These are phyloP conservation scores for Siphlonurus alternatus DNA, from an alignment of 2,888 invertebrate species.

Conservation along the genomic window DNA sequence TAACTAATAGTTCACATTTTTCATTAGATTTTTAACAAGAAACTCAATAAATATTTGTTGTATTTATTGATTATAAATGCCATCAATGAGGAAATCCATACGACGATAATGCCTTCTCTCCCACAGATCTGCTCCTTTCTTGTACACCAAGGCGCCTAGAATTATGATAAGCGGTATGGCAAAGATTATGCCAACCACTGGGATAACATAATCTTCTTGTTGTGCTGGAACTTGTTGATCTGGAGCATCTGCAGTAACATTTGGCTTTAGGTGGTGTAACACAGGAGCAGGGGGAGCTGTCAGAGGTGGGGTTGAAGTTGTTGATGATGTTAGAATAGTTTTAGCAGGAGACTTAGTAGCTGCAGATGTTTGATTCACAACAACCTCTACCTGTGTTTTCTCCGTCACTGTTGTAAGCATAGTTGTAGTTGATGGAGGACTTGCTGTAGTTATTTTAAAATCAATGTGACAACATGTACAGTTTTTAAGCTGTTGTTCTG, in stretches of 20 bases:
- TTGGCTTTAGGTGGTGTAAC: background rate
- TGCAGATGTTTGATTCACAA: no score
- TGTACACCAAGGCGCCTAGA: conserved; percentile 45
- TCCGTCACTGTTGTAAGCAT: background rate
- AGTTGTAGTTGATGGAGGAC: background rate
- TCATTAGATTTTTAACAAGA: no score
- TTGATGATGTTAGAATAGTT: background rate
- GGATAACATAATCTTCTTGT: conserved; percentile 44
- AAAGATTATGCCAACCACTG: conserved; percentile 53
- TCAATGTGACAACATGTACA: background rate
- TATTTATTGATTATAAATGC: conserved; percentile 80
- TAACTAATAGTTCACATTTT: no score
- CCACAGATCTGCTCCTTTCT: conserved; percentile 66
- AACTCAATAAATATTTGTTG: no score
- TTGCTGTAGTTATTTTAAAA: background rate
- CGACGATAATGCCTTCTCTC: conserved; percentile 68
- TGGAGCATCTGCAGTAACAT: background rate
- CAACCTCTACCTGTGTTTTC: background rate
- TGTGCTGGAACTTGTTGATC: background rate
- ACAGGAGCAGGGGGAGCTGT: background rate
- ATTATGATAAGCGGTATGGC: conserved; percentile 57
- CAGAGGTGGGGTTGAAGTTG: background rate
- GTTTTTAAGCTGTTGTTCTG: background rate
- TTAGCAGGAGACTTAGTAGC: background rate
- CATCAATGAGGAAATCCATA: conserved; percentile 79